A percentile compares a stretch with the other conserved stretches of the same genome.
phyloP scores from a whole-genome alignment of 1,140 invertebrate species.

The Drosophila murphyi region DNA sequence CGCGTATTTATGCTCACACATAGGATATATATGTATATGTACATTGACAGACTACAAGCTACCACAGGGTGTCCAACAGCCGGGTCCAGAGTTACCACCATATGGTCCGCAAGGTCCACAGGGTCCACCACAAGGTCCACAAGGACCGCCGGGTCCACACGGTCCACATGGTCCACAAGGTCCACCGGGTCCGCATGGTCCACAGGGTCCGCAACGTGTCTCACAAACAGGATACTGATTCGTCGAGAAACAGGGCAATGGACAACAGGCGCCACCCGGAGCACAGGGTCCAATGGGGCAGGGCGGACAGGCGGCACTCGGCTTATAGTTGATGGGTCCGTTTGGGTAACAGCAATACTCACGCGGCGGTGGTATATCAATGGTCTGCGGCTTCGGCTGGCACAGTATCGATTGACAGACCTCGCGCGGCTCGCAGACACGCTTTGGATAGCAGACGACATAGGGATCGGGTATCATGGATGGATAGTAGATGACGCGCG shows the following conservation, averaged over 20 bases:
- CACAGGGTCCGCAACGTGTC: constrained; percentile 68
- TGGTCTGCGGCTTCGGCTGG: constrained; percentile 66
- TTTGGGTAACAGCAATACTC: constrained; percentile 70
- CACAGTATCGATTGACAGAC: constrained; percentile 68
- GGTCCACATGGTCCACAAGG: constrained; percentile 45
- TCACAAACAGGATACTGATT: constrained; percentile 64
- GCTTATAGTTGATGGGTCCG: constrained; percentile 63
- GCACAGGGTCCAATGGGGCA: constrained; percentile 52
- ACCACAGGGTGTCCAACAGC: background rate
- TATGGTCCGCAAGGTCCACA: constrained; percentile 39
- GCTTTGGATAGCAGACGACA: constrained; percentile 70
- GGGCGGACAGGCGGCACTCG: constrained; percentile 58
- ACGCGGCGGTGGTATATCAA: constrained; percentile 64
- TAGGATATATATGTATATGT: background rate
- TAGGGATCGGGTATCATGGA: constrained; percentile 68
- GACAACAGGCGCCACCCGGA: constrained; percentile 48
- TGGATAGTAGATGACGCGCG: constrained; percentile 62
- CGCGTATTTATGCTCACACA: background rate
- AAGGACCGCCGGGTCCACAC: constrained; percentile 27
- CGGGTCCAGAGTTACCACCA: constrained; percentile 43
- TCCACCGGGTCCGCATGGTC: constrained; percentile 55
- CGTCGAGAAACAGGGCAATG: constrained; percentile 56
- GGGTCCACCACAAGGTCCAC: constrained; percentile 9
- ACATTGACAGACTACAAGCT: background rate
- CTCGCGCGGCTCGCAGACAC: constrained; percentile 61